These are phyloP conservation scores for Coptodon bakossiorum DNA, from an alignment of 2,113 vertebrate genomes.

Conservation along the genomic window DNA sequence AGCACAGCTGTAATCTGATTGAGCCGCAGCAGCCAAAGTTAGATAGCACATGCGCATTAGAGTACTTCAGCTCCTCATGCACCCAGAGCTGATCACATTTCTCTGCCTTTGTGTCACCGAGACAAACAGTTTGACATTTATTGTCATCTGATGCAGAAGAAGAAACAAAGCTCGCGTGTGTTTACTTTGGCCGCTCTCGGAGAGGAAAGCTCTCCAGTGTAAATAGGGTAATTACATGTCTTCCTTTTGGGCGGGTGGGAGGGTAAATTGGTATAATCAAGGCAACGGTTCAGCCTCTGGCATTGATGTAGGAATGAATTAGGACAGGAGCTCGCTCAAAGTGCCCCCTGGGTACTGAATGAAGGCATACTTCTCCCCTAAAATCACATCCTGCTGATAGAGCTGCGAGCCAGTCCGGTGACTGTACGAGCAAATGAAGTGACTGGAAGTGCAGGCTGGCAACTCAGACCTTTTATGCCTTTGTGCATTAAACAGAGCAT, in stretches of 20 bases:
- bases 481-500: not conserved
- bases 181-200: not conserved
- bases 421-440: not conserved
- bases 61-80: not conserved
- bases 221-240: conserved; percentile 63
- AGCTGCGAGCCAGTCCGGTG: not conserved
- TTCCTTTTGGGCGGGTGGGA: conserved; percentile 56
- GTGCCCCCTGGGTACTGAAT: conserved; percentile 36
- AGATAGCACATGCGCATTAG: not conserved
- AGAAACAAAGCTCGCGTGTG: not conserved
- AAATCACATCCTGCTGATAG: conserved; percentile 54
- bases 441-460: not conserved
- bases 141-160: not conserved
- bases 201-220: conserved; percentile 26
- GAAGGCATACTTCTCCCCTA: conserved; percentile 31
- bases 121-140: not conserved
- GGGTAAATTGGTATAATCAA: conserved; percentile 60
- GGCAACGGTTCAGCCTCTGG: conserved; percentile 32
- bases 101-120: not conserved
- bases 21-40: not conserved
- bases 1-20: not conserved
- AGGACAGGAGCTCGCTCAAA: conserved; percentile 16
- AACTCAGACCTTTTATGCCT: not conserved
- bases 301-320: conserved; percentile 45
- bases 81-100: not conserved